Evolutionary conservation across 2,113 vertebrate genomes (phyloP).

Genomic region (Origma solitaria): DNA sequence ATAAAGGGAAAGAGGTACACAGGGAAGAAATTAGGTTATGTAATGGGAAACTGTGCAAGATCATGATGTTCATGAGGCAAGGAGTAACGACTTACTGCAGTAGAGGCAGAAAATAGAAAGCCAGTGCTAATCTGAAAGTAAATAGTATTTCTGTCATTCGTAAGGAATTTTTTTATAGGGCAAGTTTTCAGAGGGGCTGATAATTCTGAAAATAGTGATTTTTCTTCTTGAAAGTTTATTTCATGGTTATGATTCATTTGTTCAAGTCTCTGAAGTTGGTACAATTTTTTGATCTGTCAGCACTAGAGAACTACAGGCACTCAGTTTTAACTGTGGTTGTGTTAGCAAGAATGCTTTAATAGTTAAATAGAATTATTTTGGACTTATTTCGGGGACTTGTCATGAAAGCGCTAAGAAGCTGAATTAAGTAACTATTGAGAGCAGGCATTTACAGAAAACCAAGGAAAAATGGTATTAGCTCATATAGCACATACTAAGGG

Average conservation of each 20-base stretch:
- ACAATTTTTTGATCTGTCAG: background rate
- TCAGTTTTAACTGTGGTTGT: background rate
- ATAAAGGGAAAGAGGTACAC: background rate
- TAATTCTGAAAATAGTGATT: background rate
- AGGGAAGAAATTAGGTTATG: background rate
- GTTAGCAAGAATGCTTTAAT: background rate
- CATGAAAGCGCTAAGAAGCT: background rate
- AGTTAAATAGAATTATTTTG: background rate
- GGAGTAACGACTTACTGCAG: background rate
- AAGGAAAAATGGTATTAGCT: background rate
- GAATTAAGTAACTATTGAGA: background rate
- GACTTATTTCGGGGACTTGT: background rate
- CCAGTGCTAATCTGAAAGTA: background rate
- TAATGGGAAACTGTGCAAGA: background rate
- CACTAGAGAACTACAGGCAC: background rate
- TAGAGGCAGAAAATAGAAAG: background rate
- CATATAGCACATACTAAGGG: background rate
- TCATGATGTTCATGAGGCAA: background rate
- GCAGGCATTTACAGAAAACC: background rate
- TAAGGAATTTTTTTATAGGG: background rate
- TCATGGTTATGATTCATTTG: background rate
- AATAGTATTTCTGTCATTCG: background rate
- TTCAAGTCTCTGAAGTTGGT: background rate
- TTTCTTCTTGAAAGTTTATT: background rate
- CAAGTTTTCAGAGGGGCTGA: background rate